A percentile compares a stretch with the other conserved stretches of the same genome.
Conservation (phyloP, 2,113 vertebrate species). For the Rhinoderma darwinii region DNA sequence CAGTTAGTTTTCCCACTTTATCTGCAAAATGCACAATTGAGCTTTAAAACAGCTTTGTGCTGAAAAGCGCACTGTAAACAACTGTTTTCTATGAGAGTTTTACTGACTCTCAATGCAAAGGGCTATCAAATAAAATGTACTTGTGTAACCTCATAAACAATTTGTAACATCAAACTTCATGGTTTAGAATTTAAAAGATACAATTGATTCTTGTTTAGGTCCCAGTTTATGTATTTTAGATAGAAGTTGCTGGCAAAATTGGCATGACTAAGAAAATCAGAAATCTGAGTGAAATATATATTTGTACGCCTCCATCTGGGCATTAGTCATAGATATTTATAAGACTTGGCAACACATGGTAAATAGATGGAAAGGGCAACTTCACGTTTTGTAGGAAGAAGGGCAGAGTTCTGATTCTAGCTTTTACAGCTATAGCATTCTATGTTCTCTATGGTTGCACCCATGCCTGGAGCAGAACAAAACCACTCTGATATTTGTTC, state of each 20-base stretch:
- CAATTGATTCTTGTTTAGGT: slow-evolving; percentile 47
- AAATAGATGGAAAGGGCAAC: neutral
- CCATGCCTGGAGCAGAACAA: neutral
- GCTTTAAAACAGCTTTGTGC: slow-evolving; percentile 94
- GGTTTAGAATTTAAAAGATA: slow-evolving; percentile 63
- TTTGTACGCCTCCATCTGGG: neutral
- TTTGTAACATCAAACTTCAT: slow-evolving; percentile 54
- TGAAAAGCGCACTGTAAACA: slow-evolving; percentile 89
- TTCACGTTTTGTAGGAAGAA: neutral
- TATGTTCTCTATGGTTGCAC: neutral
- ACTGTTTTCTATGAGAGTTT: slow-evolving; percentile 84
- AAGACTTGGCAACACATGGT: neutral
- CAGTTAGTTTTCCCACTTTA: slow-evolving; percentile 99
- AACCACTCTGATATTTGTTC: neutral
- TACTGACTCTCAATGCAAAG: slow-evolving; percentile 89
- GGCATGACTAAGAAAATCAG: neutral
- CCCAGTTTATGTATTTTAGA: slow-evolving; percentile 60
- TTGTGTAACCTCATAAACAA: slow-evolving; percentile 76
- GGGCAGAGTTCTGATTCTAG: neutral
- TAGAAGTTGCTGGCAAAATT: neutral
- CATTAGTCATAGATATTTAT: neutral
- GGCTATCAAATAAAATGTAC: slow-evolving; percentile 88
- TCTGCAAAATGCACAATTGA: slow-evolving; percentile 99
- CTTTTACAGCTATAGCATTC: slow-evolving; percentile 8
- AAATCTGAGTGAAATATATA: neutral